Percentiles rank a stretch among this genome's conserved stretches.
phyloP scores from a whole-genome alignment of 2,113 vertebrate genomes.

The Nipponia nippon region DNA sequence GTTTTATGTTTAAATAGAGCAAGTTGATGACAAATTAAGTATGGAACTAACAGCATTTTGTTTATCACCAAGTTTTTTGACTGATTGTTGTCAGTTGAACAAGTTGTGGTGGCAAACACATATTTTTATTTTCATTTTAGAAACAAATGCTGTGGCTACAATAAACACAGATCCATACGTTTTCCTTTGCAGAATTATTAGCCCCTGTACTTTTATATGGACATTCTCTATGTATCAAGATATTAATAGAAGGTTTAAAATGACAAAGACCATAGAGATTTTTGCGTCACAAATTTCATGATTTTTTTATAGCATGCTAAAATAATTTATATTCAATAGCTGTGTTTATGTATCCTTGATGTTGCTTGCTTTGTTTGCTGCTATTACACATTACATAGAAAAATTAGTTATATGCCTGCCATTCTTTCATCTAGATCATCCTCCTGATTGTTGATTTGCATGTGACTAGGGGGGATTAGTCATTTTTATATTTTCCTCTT shows the following conservation, averaged over 20 bases:
- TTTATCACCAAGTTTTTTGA: not conserved
- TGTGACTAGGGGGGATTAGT: not conserved
- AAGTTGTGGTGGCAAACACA: not conserved
- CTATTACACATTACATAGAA: not conserved
- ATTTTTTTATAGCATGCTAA: not conserved
- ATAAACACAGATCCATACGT: not conserved
- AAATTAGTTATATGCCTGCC: not conserved
- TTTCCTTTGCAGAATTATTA: not conserved
- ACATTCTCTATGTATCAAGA: not conserved
- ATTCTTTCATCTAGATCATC: not conserved
- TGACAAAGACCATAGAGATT: not conserved
- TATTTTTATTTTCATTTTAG: not conserved
- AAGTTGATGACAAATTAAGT: not conserved
- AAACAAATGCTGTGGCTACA: not conserved
- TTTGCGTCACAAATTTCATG: not conserved
- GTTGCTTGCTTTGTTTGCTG: not conserved
- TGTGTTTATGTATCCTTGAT: not conserved
- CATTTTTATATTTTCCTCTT: not conserved
- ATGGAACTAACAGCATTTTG: not conserved
- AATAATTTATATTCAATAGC: slow-evolving; percentile 19
- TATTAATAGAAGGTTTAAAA: not conserved
- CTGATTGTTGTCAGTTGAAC: not conserved
- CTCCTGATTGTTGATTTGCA: not conserved
- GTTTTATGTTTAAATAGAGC: not conserved
- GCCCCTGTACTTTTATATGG: not conserved